Evolutionary conservation across 2,113 vertebrate species (phyloP).

Genomic region (Strigops habroptila): DNA sequence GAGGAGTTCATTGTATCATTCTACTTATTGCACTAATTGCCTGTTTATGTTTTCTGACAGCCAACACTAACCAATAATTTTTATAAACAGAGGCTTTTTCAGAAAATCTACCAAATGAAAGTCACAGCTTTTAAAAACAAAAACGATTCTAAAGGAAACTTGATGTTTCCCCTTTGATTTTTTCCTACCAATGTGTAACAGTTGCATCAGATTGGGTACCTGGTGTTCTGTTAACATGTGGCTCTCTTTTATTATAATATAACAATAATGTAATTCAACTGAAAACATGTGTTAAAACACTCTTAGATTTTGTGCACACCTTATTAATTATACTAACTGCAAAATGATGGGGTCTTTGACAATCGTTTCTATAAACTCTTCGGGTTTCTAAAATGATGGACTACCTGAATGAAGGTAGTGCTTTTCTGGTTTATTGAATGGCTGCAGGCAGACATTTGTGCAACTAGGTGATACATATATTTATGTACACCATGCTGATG

Average conservation of each 20-base stretch:
- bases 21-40: conserved; percentile 50
- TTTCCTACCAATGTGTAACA: background rate
- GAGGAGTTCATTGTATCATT: background rate
- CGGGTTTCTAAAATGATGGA: conserved; percentile 26
- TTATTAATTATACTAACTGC: conserved; percentile 66
- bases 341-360: conserved; percentile 61
- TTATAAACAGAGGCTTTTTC: conserved; percentile 52
- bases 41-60: conserved; percentile 63
- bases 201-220: conserved; percentile 28
- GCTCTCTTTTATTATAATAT: conserved; percentile 46
- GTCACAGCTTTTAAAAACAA: conserved; percentile 39
- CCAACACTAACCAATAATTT: conserved; percentile 53
- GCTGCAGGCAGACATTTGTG: background rate
- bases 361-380: conserved; percentile 35
- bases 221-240: conserved; percentile 23
- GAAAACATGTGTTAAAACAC: conserved; percentile 48
- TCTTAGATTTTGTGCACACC: conserved; percentile 36
- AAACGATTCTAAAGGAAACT: conserved; percentile 31
- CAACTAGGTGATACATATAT: background rate
- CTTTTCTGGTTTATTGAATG: background rate
- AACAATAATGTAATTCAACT: conserved; percentile 55
- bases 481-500: background rate
- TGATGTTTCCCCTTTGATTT: conserved; percentile 15
- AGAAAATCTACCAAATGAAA: conserved; percentile 28
- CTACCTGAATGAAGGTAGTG: conserved; percentile 30